Conservation (phyloP, 1,140 invertebrate genomes). For the Steinernema khuongi region DNA sequence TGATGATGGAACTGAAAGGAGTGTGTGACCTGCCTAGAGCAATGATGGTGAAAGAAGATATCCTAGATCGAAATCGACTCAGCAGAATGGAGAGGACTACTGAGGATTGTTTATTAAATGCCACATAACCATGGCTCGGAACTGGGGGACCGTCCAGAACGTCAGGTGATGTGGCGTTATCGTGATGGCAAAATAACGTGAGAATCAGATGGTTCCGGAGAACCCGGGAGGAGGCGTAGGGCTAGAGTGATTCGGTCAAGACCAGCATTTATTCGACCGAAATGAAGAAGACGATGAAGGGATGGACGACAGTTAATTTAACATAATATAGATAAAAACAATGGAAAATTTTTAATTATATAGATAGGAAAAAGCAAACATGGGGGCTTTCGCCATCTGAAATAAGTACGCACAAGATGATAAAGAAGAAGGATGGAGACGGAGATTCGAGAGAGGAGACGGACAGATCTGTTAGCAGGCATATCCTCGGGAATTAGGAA, state of each 20-base stretch:
- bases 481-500: slow-evolving; percentile 12
- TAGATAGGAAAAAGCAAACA: background rate
- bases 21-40: background rate
- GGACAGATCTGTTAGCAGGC: background rate
- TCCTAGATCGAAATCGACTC: background rate
- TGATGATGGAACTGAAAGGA: slow-evolving; percentile 22
- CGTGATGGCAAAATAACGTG: background rate
- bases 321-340: background rate
- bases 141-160: background rate
- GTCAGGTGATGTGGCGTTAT: too few relatives aligned
- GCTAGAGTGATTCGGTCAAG: background rate
- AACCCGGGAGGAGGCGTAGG: background rate
- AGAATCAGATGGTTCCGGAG: background rate
- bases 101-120: background rate
- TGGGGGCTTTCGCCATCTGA: background rate
- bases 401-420: background rate
- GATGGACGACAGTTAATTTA: background rate
- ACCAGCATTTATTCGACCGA: slow-evolving; percentile 9
- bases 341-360: background rate
- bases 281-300: background rate
- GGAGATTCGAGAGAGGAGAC: background rate
- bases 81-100: background rate
- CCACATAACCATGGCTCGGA: background rate
- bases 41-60: background rate
- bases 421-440: background rate